Evolutionary conservation across 1,140 invertebrate species (phyloP).

Genomic region (Pygmarrhopalites habei): DNA sequence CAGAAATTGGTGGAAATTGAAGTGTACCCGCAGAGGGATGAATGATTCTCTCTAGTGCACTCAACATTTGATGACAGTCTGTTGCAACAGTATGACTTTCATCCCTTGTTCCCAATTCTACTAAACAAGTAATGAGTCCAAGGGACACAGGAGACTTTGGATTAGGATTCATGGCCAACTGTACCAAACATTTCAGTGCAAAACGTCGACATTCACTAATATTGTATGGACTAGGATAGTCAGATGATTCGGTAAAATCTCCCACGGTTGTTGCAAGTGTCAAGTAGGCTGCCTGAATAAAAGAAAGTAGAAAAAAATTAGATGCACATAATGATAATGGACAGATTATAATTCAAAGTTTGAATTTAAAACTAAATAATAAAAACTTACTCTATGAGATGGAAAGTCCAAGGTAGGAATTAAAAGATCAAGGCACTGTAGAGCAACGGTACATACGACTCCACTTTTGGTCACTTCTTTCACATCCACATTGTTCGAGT

Average conservation of each 20-base stretch:
- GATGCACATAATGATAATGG: no score
- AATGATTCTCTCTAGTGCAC: conserved; percentile 19
- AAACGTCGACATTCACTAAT: conserved; percentile 5
- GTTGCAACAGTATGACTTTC: background rate
- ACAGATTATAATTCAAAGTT: no score
- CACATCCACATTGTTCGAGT: no score
- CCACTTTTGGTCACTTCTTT: no score
- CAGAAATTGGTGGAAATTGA: background rate
- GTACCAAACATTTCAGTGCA: conserved; percentile 4
- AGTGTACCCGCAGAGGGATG: conserved; percentile 11
- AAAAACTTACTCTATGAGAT: background rate
- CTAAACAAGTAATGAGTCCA: conserved; percentile 7
- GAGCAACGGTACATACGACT: no score
- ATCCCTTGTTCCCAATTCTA: conserved; percentile 13
- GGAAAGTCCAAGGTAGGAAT: no score
- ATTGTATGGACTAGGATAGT: conserved; percentile 12
- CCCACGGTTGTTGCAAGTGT: conserved; percentile 12
- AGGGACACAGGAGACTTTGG: conserved; percentile 8
- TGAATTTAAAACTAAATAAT: background rate
- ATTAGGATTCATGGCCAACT: conserved; percentile 16
- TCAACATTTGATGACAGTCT: background rate
- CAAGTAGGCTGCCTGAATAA: conserved; percentile 14
- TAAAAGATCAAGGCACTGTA: no score
- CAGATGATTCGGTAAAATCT: conserved; percentile 1
- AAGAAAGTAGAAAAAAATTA: no score